Conservation (phyloP, 2,797 vertebrate species). For the Neomorphus geoffroyi region DNA sequence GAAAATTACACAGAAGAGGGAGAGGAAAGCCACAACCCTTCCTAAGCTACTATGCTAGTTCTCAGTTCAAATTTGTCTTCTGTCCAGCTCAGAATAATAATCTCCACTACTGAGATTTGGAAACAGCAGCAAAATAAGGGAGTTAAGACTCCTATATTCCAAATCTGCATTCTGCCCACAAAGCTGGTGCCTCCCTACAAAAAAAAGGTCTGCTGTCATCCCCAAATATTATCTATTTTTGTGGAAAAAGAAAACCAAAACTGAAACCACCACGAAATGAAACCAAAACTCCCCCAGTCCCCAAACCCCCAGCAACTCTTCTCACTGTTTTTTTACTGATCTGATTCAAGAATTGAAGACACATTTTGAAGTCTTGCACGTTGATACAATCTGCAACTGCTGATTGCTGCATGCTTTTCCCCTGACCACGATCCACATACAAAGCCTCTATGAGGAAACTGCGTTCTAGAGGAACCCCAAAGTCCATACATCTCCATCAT, state of each 20-base stretch:
- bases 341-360: neutral
- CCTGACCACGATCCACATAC: neutral
- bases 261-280: neutral
- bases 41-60: neutral
- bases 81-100: neutral
- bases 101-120: neutral
- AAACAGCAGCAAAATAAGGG: neutral
- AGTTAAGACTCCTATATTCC: neutral
- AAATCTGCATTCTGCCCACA: neutral
- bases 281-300: neutral
- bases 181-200: neutral
- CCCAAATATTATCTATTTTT: neutral
- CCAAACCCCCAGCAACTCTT: neutral
- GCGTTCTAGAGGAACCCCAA: neutral
- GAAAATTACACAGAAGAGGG: neutral
- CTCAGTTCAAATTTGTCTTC: neutral
- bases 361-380: neutral
- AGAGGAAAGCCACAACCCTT: accelerated
- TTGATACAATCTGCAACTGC: neutral
- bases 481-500: neutral
- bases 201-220: neutral
- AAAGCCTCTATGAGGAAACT: neutral
- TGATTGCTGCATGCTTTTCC: neutral
- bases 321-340: neutral
- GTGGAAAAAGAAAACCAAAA: too few species aligned